Base-by-base conservation (phyloP, 2,888 invertebrate species). In the Calliphora vomitoria region DNA sequence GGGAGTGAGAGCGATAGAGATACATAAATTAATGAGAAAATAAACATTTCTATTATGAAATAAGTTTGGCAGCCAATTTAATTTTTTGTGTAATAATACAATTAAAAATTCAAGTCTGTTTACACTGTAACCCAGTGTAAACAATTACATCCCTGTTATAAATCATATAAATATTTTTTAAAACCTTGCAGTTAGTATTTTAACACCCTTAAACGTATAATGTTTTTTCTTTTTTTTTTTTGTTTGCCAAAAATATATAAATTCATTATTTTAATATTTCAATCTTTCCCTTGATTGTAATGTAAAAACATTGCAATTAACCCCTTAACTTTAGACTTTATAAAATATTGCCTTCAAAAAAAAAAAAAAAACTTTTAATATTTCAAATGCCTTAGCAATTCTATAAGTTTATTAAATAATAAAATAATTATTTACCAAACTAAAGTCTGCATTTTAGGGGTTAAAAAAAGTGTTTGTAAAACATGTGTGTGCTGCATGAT, bases 391-490 rank as follows among this genome's bases (percentile, higher is more conserved):
- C 35, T 35, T 35, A 6, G 35, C 35, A 35, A 35, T 35, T 35
- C 35, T 4, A 6, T 35, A 35, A 35, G 35, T 35, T 35, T 35
- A 35, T 35, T 25, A 6, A 35, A 35, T 50, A 11, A 50, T 25
- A 55, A 55, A 20, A 10, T 20, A 3, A 20, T 55, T 44, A 44
- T 13, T 44, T 44, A 44, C 13, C 4, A 13, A 50, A 38, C 47
- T 38, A 64, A 64, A 50, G 41, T 74, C 74, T 10, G 44, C 47
- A 38, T 66, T 78, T 68, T 78, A 78, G 66, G 78, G 78, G 78
- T 78, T 78, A 78, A 50, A 20, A 8, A 18, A 55, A 25, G 47
- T 25, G 44, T 68, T 25, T 53, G 35, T 60, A 60, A 60, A 60
- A 8, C 3, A 55, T 55, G 4, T 55, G 55, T 10, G 5, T 50